Evolutionary conservation across 2,113 vertebrate species (phyloP).

Genomic region (Tachysurus fulvidraco): DNA sequence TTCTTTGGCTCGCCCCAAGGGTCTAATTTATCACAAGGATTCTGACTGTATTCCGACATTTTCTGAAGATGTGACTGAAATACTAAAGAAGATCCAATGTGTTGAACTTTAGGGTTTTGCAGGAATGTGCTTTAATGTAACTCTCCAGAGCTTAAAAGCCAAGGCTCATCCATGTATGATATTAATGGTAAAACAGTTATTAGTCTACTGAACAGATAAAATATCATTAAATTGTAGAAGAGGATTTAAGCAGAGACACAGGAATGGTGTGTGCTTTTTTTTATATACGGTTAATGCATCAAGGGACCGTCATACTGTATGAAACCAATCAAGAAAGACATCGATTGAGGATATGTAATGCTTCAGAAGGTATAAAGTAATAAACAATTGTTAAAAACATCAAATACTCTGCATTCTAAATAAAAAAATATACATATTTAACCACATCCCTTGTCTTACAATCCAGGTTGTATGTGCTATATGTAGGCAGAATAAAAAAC

Average conservation of each 20-base stretch:
- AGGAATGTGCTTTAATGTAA: constrained; percentile 3
- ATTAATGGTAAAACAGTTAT: neutral
- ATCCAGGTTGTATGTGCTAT: neutral
- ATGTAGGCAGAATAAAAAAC: neutral
- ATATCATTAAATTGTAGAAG: neutral
- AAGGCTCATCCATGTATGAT: neutral
- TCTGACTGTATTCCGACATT: constrained; percentile 13
- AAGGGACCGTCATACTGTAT: constrained; percentile 45
- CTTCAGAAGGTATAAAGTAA: neutral
- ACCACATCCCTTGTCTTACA: neutral
- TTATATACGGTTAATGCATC: constrained; percentile 42
- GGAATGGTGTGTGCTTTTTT: neutral
- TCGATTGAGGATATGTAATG: neutral
- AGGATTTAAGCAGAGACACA: neutral
- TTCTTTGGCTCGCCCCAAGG: constrained; percentile 32
- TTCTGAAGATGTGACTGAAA: constrained; percentile 38
- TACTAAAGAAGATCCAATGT: constrained; percentile 19
- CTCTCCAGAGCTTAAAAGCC: neutral
- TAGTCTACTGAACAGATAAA: neutral
- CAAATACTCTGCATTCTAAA: neutral
- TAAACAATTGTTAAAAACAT: neutral
- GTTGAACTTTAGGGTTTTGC: constrained; percentile 37
- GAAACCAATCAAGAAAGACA: constrained; percentile 18
- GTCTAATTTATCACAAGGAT: constrained; percentile 47
- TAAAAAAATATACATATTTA: neutral